Conservation (phyloP, 2,113 vertebrate genomes). For the Peucedramus taeniatus region DNA sequence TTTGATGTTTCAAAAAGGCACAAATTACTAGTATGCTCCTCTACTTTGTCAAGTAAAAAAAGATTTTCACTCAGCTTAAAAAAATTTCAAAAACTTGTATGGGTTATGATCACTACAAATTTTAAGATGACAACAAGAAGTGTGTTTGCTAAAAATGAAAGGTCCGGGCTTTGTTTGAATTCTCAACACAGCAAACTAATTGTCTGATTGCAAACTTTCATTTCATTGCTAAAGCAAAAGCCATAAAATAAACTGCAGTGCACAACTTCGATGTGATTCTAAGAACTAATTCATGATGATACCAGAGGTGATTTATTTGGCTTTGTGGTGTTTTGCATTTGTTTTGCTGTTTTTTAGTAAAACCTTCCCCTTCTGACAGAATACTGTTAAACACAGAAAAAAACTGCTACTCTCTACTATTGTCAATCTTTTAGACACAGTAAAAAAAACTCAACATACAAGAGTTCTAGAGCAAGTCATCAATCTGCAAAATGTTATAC, state of each 20-base stretch:
- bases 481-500: slow-evolving; percentile 41
- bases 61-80: slow-evolving; percentile 3
- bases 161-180: background rate
- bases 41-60: slow-evolving; percentile 8
- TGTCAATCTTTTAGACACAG: slow-evolving; percentile 44
- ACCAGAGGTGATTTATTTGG: slow-evolving; percentile 37
- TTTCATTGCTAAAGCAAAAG: slow-evolving; percentile 32
- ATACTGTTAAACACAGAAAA: slow-evolving; percentile 59
- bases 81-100: background rate
- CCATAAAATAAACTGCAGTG: slow-evolving; percentile 39
- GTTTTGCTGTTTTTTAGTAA: background rate
- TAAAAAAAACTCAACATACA: slow-evolving; percentile 56
- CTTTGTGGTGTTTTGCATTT: background rate
- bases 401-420: background rate
- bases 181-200: slow-evolving; percentile 58
- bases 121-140: slow-evolving; percentile 7
- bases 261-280: slow-evolving; percentile 60
- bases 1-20: background rate
- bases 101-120: slow-evolving; percentile 23
- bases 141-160: slow-evolving; percentile 46
- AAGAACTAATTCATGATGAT: slow-evolving; percentile 50
- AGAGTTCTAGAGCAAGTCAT: slow-evolving; percentile 40
- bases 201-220: slow-evolving; percentile 49
- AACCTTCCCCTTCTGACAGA: slow-evolving; percentile 9
- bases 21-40: background rate